Evolutionary conservation across 2,113 vertebrate species (phyloP).

Genomic region (Pimephales promelas): DNA sequence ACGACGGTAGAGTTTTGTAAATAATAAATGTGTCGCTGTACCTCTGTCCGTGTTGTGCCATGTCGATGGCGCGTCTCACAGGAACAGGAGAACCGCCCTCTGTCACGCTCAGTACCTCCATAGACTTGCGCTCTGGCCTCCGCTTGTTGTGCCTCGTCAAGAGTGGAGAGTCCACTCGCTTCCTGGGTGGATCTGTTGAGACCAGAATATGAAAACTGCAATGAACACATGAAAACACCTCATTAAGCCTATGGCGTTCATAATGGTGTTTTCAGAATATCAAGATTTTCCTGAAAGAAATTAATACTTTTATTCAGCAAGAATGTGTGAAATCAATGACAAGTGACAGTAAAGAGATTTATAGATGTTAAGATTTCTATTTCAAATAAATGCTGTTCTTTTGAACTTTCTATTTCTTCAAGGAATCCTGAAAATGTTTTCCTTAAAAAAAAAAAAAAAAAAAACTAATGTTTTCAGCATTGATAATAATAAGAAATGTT

Average conservation of each 20-base stretch:
- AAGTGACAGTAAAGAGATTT: background rate
- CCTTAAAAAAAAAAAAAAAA: too few relatives aligned
- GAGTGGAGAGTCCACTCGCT: constrained; percentile 98
- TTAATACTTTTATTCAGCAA: background rate
- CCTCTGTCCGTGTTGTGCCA: constrained; percentile 98
- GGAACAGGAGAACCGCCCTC: constrained; percentile 97
- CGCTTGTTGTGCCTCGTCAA: constrained; percentile 94
- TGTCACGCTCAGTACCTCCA: constrained; percentile 96
- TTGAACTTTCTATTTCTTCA: background rate
- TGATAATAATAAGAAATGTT: too few relatives aligned
- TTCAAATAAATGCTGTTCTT: background rate
- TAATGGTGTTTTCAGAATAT: too few relatives aligned
- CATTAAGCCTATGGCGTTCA: background rate
- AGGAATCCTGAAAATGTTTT: background rate
- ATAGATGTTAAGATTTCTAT: background rate
- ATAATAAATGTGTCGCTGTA: constrained; percentile 60
- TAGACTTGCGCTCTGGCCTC: constrained; percentile 94
- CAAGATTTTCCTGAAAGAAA: background rate
- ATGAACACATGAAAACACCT: background rate
- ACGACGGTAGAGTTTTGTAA: background rate
- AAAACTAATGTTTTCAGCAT: too few relatives aligned
- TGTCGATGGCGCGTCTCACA: constrained; percentile 93
- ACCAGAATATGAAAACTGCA: background rate
- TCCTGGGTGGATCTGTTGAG: constrained; percentile 90
- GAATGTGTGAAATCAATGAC: background rate